phyloP scores from a whole-genome alignment of 1,140 invertebrate genomes.

The Parasteatoda tepidariorum region DNA sequence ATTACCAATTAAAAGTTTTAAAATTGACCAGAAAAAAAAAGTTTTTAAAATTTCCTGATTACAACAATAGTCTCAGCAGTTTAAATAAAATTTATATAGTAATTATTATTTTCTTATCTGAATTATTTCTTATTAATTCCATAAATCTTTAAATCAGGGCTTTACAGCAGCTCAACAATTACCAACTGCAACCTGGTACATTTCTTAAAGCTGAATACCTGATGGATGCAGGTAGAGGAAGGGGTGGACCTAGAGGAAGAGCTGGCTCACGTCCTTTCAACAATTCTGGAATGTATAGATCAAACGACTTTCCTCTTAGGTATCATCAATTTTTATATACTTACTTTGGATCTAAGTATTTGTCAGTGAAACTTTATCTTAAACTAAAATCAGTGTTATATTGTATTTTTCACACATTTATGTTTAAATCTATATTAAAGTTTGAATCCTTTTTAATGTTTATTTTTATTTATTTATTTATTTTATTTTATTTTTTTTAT shows the following conservation, averaged over 20 bases:
- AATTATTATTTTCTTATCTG: no score
- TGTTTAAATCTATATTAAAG: not conserved
- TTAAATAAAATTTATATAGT: no score
- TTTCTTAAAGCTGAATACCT: slow-evolving; percentile 83
- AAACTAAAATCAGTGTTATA: no score
- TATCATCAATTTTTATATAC: slow-evolving; percentile 13
- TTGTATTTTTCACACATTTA: no score
- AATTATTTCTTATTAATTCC: no score
- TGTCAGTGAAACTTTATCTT: no score
- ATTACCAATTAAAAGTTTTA: no score
- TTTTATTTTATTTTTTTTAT: no score
- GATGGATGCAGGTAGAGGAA: slow-evolving; percentile 76
- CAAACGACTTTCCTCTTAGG: slow-evolving; percentile 87
- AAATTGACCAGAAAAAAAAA: no score
- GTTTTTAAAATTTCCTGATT: no score
- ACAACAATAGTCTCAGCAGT: no score
- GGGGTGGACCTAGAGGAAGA: slow-evolving; percentile 50
- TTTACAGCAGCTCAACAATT: slow-evolving; percentile 74
- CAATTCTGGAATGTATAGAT: slow-evolving; percentile 64
- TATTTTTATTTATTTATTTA: not conserved
- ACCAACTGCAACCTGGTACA: slow-evolving; percentile 82
- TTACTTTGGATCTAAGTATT: no score
- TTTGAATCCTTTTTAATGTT: not conserved
- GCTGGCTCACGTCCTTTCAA: slow-evolving; percentile 56
- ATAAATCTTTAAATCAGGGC: slow-evolving; percentile 20